Evolutionary conservation across 2,113 vertebrate genomes (phyloP).

Genomic region (Anthoscopus minutus): DNA sequence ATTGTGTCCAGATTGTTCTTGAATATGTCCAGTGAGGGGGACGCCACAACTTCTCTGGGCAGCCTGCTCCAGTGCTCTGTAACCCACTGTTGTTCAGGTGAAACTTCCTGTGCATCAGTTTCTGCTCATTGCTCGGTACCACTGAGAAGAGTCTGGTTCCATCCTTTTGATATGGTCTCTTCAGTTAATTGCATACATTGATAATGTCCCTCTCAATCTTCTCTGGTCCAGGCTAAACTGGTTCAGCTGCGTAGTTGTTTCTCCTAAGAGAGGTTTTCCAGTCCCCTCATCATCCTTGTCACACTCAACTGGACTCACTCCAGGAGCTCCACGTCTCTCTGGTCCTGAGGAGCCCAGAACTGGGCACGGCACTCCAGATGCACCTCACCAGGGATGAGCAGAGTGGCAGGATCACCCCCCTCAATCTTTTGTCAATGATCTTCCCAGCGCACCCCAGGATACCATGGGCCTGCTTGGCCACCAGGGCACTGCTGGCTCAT

Average conservation of each 20-base stretch:
- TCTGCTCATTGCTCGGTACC: neutral
- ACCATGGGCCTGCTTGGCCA: fast-evolving
- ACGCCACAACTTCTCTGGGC: neutral
- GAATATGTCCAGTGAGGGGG: neutral
- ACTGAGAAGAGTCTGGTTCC: neutral
- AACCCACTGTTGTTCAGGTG: neutral
- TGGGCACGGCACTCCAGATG: neutral
- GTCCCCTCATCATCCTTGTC: neutral
- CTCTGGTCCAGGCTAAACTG: neutral
- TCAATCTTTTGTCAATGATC: fast-evolving
- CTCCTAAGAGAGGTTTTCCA: neutral
- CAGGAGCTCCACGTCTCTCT: neutral
- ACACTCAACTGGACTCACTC: neutral
- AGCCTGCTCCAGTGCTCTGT: neutral
- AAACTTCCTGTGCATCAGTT: neutral
- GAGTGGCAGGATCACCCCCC: neutral
- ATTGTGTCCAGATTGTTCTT: neutral
- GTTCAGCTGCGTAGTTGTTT: neutral
- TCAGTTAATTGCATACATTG: neutral
- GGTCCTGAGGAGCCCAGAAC: neutral
- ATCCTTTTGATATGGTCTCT: neutral
- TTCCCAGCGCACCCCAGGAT: neutral
- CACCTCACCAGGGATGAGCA: neutral
- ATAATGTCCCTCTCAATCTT: neutral
- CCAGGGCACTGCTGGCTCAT: neutral